Conservation (phyloP, 2,797 vertebrate genomes). For the Mus caroli region DNA sequence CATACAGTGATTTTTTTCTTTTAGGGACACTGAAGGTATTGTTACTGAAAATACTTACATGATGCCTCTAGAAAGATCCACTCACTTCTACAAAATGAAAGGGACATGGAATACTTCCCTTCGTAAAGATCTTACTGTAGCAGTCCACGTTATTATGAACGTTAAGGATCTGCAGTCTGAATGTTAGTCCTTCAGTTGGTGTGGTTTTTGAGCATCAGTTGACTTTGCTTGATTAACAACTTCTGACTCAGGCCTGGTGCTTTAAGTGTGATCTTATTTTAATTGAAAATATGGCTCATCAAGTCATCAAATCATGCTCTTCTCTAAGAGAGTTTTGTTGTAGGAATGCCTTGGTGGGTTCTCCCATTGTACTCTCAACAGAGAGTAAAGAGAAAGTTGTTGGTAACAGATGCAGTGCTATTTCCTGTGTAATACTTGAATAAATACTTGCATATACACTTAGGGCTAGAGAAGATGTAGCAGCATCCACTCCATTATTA, state of each 20-base stretch:
- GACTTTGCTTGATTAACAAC: background rate
- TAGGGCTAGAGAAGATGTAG: background rate
- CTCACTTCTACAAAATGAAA: background rate
- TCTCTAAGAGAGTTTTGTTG: background rate
- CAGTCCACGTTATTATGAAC: background rate
- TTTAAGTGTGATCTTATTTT: background rate
- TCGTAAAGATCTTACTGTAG: background rate
- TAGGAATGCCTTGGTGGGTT: background rate
- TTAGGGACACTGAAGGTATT: background rate
- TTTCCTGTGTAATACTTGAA: background rate
- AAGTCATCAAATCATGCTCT: background rate
- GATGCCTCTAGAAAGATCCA: background rate
- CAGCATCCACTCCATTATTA: background rate
- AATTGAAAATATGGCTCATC: background rate
- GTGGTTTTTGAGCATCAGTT: background rate
- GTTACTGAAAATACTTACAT: background rate
- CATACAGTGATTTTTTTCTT: background rate
- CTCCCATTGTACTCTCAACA: background rate
- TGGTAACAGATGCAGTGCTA: background rate
- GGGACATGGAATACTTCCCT: background rate
- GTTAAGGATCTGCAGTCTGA: background rate
- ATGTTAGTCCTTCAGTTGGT: background rate
- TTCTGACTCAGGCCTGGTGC: background rate
- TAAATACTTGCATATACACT: background rate
- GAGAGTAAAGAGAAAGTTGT: background rate